Evolutionary conservation across 1,140 invertebrate species (phyloP), one percentile per base, ranked within the genome.

Genomic region (Apis cerana): DNA sequence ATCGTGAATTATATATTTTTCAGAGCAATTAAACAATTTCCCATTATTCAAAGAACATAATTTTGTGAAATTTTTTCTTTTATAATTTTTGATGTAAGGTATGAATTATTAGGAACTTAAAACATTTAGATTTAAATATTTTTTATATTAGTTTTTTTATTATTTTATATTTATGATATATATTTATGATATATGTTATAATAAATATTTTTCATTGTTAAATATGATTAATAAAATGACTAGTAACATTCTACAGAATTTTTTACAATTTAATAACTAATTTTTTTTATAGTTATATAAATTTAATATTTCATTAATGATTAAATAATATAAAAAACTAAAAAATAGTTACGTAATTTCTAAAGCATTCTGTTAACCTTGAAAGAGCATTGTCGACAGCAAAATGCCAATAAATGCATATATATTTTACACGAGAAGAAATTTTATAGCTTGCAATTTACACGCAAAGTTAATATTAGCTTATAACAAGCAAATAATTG

Each of bases 381-480:
- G 13, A 13, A 52, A 56, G 13, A 56, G 15, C 15, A 56, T 56
- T 56, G 1, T 17, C 54, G 54, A 12, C 69, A 19, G 58, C 11
- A 23, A 71, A 33, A 27, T 11, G 15, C 19, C 11, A 50, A 62
- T 64, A 11, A 50, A 52, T 27, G 17, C 10, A 48, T 48, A n/a
- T 48, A n/a, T 23, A n/a, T 61, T 33, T 19, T 65, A 27, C 50
- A 27, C 19, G 74, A 64, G 52, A 75, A 62, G 74, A 48, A 75
- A 27, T 9, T 17, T 10, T 48, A 21, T 50, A 62, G 23, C 33
- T 62, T 17, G 17, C n/a, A 27, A n/a, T 52, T 54, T 48, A 59
- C 13, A 59, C 48, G 19, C n/a, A 48, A 54, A 21, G 67, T 67
- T 50, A 74, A 23, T 13, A 9, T 61, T 50, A 13, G 9, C 48